phyloP scores from a whole-genome alignment of 2,888 invertebrate species.

The Anthrax anthrax region DNA sequence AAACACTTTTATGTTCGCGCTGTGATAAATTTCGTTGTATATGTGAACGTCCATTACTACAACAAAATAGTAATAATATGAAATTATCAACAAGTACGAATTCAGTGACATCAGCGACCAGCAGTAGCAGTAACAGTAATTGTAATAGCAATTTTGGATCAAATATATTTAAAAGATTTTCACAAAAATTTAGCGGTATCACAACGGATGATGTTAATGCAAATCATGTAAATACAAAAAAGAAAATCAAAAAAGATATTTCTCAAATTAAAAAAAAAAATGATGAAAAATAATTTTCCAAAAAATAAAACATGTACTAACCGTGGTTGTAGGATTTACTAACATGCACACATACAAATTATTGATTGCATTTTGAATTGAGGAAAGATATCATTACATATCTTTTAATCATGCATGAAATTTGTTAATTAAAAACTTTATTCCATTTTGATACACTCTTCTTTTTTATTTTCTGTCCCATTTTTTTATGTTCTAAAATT shows the following conservation, averaged over 20 bases:
- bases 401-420: too few relatives aligned
- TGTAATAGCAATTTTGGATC: conserved; percentile 17
- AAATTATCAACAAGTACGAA: conserved; percentile 17
- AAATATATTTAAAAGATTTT: conserved; percentile 32
- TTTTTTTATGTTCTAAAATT: too few relatives aligned
- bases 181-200: conserved; percentile 26
- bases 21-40: conserved; percentile 34
- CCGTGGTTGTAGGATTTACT: background rate
- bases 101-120: conserved; percentile 17
- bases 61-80: background rate
- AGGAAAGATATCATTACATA: too few relatives aligned
- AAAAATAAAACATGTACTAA: too few relatives aligned
- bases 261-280: too few relatives aligned
- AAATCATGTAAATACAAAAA: conserved; percentile 11
- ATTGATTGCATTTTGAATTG: too few relatives aligned
- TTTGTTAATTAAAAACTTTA: too few relatives aligned
- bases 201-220: conserved; percentile 9
- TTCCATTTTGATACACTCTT: too few relatives aligned
- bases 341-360: too few relatives aligned
- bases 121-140: conserved; percentile 3
- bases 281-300: too few relatives aligned
- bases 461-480: too few relatives aligned
- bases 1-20: conserved; percentile 30
- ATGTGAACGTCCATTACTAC: conserved; percentile 20
- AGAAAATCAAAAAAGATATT: conserved; percentile 1